phyloP scores from a whole-genome alignment of 2,113 vertebrate species.

The Gallinago media region DNA sequence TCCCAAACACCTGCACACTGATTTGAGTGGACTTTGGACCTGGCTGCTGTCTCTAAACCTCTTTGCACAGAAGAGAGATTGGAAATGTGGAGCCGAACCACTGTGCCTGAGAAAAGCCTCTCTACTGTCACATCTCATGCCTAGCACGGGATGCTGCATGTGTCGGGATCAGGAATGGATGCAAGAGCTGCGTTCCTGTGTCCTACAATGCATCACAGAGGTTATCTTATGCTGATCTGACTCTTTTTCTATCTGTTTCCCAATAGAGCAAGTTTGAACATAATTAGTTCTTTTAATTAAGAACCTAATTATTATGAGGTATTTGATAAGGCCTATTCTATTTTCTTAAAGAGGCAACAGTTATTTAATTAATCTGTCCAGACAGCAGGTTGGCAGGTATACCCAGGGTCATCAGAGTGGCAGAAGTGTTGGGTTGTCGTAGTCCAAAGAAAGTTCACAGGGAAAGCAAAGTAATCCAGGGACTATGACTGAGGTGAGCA shows the following conservation, averaged over 20 bases:
- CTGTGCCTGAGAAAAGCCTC: neutral
- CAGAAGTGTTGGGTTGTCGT: neutral
- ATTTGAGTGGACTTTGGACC: neutral
- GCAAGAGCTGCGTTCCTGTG: neutral
- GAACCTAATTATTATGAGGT: neutral
- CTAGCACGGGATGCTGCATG: neutral
- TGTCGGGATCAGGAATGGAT: neutral
- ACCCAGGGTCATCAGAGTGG: neutral
- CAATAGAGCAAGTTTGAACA: neutral
- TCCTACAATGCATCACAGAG: neutral
- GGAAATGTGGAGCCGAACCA: neutral
- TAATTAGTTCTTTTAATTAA: neutral
- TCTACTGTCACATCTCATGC: neutral
- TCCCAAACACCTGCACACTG: neutral
- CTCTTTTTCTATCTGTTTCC: neutral
- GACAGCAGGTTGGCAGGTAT: neutral
- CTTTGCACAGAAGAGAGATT: neutral
- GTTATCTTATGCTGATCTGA: neutral
- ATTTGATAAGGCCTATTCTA: neutral
- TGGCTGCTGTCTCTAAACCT: neutral
- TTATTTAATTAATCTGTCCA: neutral
- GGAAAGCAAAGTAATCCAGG: neutral
- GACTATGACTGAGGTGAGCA: neutral
- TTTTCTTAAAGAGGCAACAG: neutral
- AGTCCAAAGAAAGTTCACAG: neutral